Evolutionary conservation across 1,140 invertebrate genomes (phyloP).

Genomic region (Drosophila burlai): DNA sequence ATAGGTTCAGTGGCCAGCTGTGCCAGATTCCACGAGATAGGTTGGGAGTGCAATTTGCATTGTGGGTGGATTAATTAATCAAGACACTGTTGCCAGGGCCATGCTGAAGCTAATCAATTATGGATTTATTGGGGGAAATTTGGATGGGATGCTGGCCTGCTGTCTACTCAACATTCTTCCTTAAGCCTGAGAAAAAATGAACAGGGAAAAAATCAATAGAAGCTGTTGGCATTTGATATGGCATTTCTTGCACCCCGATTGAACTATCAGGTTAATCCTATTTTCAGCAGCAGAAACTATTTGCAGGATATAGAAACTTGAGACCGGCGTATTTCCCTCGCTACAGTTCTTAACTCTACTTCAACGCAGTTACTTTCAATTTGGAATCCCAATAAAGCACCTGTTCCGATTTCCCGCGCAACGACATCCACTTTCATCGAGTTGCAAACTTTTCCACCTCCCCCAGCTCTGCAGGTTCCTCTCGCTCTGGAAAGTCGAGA

Average conservation of each 20-base stretch:
- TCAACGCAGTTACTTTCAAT: conserved; percentile 12
- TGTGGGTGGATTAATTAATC: conserved; percentile 67
- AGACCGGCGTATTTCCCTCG: neutral
- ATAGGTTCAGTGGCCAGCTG: conserved; percentile 47
- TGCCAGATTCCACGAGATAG: conserved; percentile 46
- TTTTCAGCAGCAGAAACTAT: conserved; percentile 5
- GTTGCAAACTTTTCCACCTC: conserved; percentile 18
- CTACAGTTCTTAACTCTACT: conserved; percentile 1
- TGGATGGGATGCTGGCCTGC: neutral
- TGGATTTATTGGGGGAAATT: neutral
- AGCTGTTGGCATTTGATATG: neutral
- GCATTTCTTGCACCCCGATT: neutral
- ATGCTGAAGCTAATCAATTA: conserved; percentile 38
- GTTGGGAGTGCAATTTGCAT: conserved; percentile 57
- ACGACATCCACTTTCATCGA: conserved; percentile 20
- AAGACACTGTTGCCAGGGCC: conserved; percentile 36
- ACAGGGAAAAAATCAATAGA: neutral
- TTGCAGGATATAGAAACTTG: conserved; percentile 5
- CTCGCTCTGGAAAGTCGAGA: neutral
- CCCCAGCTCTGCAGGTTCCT: neutral
- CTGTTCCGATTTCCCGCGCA: conserved; percentile 4
- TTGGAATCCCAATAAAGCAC: neutral
- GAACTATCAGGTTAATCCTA: conserved; percentile 1
- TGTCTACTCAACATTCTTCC: neutral
- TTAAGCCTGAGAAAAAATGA: neutral